Percentiles rank a stretch among this genome's conserved stretches.
These are phyloP conservation scores for Leptogaster cylindrica DNA, from an alignment of 2,888 invertebrate genomes.

Conservation along the genomic window DNA sequence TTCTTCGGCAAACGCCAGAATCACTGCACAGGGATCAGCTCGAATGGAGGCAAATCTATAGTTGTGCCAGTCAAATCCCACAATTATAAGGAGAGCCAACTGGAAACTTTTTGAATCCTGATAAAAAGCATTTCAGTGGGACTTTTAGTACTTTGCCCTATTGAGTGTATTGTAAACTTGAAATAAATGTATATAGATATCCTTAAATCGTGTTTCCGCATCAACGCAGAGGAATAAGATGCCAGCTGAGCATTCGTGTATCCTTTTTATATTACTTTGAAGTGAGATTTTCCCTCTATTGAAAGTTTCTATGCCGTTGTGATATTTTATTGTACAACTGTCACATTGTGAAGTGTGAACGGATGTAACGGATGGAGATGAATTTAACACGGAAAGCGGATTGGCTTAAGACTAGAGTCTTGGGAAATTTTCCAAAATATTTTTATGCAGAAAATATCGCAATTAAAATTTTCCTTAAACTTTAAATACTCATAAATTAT, in stretches of 20 bases:
- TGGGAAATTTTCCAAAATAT: too few species aligned
- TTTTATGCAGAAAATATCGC: too few species aligned
- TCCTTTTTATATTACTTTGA: conserved; percentile 3
- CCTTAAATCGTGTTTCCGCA: conserved; percentile 43
- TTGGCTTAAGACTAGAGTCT: too few species aligned
- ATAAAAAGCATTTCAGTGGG: conserved; percentile 29
- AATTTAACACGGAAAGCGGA: too few species aligned
- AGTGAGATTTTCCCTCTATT: conserved; percentile 3
- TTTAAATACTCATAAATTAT: too few species aligned
- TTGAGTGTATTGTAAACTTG: conserved; percentile 25
- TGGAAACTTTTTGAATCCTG: conserved; percentile 41
- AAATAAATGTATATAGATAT: conserved; percentile 24
- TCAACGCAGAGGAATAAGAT: conserved; percentile 35
- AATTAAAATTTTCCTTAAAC: too few species aligned
- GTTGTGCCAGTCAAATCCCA: conserved; percentile 39
- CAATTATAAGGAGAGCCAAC: conserved; percentile 40
- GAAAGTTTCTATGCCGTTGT: conserved; percentile 7
- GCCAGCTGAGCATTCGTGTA: conserved; percentile 8
- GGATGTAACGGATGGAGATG: too few species aligned
- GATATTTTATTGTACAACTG: too few species aligned
- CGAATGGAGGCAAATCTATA: conserved; percentile 31
- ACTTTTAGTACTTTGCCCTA: not conserved
- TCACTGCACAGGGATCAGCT: conserved; percentile 23
- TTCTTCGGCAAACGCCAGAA: conserved; percentile 18
- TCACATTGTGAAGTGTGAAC: too few species aligned